Base-by-base conservation (phyloP, 2,888 invertebrate species). In the Cephus nigrinus region DNA sequence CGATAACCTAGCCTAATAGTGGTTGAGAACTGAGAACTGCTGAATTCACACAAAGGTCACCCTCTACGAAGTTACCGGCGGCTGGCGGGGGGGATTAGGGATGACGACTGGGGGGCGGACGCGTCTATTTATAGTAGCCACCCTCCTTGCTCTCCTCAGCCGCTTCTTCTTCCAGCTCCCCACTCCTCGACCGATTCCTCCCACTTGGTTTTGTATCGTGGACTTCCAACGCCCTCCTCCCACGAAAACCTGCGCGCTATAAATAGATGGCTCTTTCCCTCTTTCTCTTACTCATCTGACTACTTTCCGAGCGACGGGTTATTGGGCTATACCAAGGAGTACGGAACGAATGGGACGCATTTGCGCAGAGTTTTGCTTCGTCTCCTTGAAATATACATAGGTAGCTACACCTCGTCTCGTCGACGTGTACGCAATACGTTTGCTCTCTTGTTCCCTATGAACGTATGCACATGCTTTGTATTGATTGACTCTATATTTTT, bases 1-100 rank as follows among this genome's bases (percentile, higher is more conserved):
- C 86, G 82, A 89, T 87, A 87, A 88, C 87, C 88, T 85, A 87
- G 86, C 86, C 85, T 86, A 86, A 87, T 86, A 85, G 83, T 81
- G 76, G 69, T 73, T 76, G 79, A 80, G 82, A 81, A 82, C 73
- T 80, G 82, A 80, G 40, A 55, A 55, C 80, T 82, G 83, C 80
- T 82, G 78, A 82, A 79, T 81, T 82, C 81, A 82, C 84, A 84
- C 82, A 88, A 89, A 90, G 89, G 88, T 89, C 88, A 87, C 82
- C 85, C 83, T 81, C 83, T 81, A 84, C 79, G 80, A 83, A 82
- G 80, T 82, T 83, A 76, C 79, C 80, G 74, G 15, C 32, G 68
- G 69, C 68, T 31, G 69, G 31, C 31, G 76, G 36, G 75, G 73
- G 12, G 15, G 68, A 72, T 55, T 33, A 36, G 35, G 68, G 55